Conservation (phyloP, 1,140 invertebrate species). For the Branchinecta lynchi region DNA sequence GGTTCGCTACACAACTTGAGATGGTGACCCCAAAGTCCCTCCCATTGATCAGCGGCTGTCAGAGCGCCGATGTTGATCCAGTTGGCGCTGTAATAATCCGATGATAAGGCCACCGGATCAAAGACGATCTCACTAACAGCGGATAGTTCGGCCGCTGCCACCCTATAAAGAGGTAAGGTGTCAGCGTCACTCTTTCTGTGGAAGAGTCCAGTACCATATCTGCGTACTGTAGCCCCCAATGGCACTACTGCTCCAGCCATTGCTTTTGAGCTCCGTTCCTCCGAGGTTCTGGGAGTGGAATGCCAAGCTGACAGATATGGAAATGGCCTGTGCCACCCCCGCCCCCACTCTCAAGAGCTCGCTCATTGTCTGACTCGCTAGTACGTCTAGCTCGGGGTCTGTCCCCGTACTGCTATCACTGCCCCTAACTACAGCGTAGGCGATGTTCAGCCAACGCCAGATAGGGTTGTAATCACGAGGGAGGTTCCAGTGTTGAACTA, state of each 20-base stretch:
- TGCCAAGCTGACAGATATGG: not conserved
- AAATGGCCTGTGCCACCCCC: not conserved
- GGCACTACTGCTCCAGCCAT: not conserved
- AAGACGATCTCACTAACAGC: not conserved
- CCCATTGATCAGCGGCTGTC: not conserved
- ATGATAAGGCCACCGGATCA: not conserved
- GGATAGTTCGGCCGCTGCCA: not conserved
- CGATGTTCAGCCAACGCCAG: not conserved
- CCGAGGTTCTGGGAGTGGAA: not conserved
- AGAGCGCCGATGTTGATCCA: not conserved
- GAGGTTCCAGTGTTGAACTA: not conserved
- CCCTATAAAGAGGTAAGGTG: not conserved
- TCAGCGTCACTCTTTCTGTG: not conserved
- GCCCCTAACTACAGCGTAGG: too few species aligned
- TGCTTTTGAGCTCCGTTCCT: not conserved
- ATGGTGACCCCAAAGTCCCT: not conserved
- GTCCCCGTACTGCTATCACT: not conserved
- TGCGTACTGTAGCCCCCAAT: not conserved
- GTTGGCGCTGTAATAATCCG: not conserved
- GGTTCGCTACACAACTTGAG: too few species aligned
- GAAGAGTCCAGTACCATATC: not conserved
- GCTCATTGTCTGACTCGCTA: not conserved
- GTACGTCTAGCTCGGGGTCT: not conserved
- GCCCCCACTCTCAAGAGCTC: not conserved
- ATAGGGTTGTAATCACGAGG: not conserved